These are phyloP conservation scores for Peromyscus leucopus DNA, from an alignment of 2,113 vertebrate genomes.

Conservation along the genomic window DNA sequence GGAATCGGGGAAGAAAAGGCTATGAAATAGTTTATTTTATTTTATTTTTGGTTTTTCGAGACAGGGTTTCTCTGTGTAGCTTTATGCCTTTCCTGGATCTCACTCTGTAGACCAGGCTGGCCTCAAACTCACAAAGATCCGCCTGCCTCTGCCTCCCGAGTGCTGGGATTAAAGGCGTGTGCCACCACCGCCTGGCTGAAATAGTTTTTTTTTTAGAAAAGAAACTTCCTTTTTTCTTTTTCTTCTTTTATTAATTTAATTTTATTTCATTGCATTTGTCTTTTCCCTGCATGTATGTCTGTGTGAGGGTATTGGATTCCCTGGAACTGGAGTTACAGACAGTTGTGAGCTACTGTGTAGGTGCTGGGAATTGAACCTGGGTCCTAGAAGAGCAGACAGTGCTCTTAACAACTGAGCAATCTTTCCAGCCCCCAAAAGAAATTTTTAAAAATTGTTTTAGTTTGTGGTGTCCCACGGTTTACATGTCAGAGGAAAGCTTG, in stretches of 20 bases:
- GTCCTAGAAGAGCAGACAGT: too few species aligned
- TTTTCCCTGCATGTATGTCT: not conserved
- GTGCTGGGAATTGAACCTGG: too few species aligned
- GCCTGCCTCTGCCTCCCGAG: too few species aligned
- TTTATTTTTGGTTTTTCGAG: too few species aligned
- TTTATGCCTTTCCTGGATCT: too few species aligned
- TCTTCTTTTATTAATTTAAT: not conserved
- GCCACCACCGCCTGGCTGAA: not conserved
- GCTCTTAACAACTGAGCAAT: too few species aligned
- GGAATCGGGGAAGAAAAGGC: not conserved
- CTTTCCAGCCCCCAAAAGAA: not conserved
- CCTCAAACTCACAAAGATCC: too few species aligned
- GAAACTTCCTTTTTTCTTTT: not conserved
- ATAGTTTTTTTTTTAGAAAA: not conserved
- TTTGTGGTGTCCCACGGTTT: not conserved
- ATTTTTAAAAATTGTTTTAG: not conserved
- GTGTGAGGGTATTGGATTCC: not conserved
- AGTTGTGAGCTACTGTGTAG: too few species aligned
- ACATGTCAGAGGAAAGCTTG: not conserved
- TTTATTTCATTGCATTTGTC: not conserved
- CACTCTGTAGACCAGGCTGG: too few species aligned
- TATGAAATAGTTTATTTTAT: conserved; percentile 8
- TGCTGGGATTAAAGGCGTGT: too few species aligned
- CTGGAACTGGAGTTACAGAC: too few species aligned
- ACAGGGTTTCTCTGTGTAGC: too few species aligned